A percentile compares a stretch with the other conserved stretches of the same genome.
These are phyloP conservation scores for Ceyx melanurus DNA, from an alignment of 2,113 vertebrate genomes.

Conservation along the genomic window DNA sequence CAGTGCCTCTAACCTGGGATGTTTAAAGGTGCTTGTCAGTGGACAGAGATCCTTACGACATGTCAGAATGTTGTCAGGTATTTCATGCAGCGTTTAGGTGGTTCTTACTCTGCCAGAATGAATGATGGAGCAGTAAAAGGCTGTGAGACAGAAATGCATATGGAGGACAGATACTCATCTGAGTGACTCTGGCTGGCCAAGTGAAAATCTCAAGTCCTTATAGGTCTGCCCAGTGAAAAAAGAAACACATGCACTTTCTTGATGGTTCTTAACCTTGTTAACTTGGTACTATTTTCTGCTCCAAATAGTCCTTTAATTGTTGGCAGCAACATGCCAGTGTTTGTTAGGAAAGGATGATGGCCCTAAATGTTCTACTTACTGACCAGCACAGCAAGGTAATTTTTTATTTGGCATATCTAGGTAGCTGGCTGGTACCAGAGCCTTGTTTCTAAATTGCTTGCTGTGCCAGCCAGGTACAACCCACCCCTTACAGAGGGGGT, in stretches of 20 bases:
- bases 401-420: background rate
- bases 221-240: background rate
- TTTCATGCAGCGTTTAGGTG: background rate
- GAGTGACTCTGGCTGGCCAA: background rate
- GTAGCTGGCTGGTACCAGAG: background rate
- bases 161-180: background rate
- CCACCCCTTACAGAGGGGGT: rapidly evolving
- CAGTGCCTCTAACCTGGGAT: background rate
- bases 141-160: background rate
- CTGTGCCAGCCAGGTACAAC: background rate
- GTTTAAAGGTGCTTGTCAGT: background rate
- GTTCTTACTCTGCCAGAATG: background rate
- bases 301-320: background rate
- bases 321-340: background rate
- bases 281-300: background rate
- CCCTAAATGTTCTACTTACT: background rate
- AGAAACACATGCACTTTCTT: background rate
- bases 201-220: background rate
- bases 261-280: background rate
- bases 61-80: background rate
- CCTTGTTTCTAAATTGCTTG: background rate
- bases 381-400: background rate
- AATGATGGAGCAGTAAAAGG: background rate
- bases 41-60: background rate
- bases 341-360: background rate